A percentile compares a stretch with the other conserved stretches of the same genome.
Evolutionary conservation across 2,113 vertebrate genomes (phyloP).

Genomic region (Cochlearius cochlearius): DNA sequence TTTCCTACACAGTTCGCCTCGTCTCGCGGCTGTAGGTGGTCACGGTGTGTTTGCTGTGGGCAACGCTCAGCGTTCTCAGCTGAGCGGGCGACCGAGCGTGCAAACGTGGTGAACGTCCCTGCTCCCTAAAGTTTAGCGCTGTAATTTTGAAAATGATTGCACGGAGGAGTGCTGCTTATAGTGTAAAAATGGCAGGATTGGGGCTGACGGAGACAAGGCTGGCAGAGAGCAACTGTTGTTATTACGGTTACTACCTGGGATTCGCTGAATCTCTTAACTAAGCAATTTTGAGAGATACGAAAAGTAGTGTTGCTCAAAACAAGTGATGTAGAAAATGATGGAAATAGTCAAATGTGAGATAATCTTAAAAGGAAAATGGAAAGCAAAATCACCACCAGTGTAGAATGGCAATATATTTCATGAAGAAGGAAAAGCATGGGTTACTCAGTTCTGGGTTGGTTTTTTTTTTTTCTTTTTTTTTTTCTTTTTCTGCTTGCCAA

Average conservation of each 20-base stretch:
- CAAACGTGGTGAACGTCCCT: background rate
- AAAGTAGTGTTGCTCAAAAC: background rate
- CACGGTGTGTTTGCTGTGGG: background rate
- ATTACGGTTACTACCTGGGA: background rate
- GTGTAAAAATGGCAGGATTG: background rate
- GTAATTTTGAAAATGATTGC: background rate
- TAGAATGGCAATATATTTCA: background rate
- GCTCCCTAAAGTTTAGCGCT: background rate
- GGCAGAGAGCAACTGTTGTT: background rate
- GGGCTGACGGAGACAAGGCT: background rate
- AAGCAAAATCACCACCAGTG: background rate
- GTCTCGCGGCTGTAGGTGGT: background rate
- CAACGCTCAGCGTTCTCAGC: background rate
- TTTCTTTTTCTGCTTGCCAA: background rate
- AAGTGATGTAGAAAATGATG: background rate
- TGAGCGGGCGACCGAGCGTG: fast-evolving
- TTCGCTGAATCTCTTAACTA: background rate
- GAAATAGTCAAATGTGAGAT: background rate
- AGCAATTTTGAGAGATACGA: background rate
- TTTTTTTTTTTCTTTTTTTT: background rate
- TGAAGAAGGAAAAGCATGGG: background rate
- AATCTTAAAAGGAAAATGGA: background rate
- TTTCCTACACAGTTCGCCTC: background rate
- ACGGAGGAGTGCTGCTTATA: background rate
- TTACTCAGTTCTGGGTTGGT: background rate